These are phyloP conservation scores for Anomalospiza imberbis DNA, from an alignment of 2,797 vertebrate species.

Conservation along the genomic window DNA sequence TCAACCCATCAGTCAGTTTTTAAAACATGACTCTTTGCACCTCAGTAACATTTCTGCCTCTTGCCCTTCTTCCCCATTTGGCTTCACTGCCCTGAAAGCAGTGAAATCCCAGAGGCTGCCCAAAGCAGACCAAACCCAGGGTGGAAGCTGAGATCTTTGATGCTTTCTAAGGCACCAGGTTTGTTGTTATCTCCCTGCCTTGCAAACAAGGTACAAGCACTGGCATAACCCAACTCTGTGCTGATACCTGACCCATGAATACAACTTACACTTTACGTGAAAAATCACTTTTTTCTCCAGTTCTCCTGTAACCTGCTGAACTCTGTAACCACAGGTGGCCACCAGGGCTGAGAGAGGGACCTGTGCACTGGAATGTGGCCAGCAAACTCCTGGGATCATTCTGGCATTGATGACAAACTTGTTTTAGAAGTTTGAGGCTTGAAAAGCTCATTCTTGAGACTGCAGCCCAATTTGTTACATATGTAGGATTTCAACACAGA, in stretches of 20 bases:
- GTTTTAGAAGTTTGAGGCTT: background rate
- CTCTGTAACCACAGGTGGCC: background rate
- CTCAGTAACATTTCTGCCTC: background rate
- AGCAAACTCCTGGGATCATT: background rate
- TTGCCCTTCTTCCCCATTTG: background rate
- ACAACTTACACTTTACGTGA: background rate
- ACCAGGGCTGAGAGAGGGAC: background rate
- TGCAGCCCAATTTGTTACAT: background rate
- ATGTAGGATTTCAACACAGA: background rate
- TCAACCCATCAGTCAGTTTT: background rate
- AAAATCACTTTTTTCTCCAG: background rate
- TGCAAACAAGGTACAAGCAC: background rate
- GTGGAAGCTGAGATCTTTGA: rapidly evolving
- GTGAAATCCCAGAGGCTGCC: background rate
- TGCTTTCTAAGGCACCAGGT: rapidly evolving
- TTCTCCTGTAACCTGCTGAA: background rate
- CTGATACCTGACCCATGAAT: background rate
- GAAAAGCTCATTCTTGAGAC: background rate
- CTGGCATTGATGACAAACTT: background rate
- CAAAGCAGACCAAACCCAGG: background rate
- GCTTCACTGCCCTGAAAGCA: background rate
- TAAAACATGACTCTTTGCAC: background rate
- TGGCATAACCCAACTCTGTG: rapidly evolving
- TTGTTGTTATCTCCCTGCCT: background rate
- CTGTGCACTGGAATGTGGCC: rapidly evolving